These are phyloP conservation scores for Elysia crispata DNA, from an alignment of 2,888 invertebrate species.

Conservation along the genomic window DNA sequence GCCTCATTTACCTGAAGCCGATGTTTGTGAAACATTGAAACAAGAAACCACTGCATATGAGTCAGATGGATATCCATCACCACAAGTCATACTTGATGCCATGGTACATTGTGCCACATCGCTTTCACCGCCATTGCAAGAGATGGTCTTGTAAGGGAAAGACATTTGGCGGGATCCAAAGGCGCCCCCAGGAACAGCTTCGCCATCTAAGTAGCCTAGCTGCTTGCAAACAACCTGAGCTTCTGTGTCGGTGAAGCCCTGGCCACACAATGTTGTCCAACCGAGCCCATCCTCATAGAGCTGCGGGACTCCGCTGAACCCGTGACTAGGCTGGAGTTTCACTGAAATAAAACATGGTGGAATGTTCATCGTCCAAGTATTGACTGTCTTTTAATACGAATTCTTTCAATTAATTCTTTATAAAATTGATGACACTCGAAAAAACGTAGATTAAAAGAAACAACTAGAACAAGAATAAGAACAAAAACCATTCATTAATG, in stretches of 20 bases:
- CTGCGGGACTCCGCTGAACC: slow-evolving; percentile 50
- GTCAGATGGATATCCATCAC: slow-evolving; percentile 48
- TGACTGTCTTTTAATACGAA: no score
- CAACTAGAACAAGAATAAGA: no score
- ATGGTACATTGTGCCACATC: slow-evolving; percentile 52
- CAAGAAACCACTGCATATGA: slow-evolving; percentile 64
- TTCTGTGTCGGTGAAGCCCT: slow-evolving; percentile 57
- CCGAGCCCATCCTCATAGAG: slow-evolving; percentile 28
- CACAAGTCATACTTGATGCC: background rate
- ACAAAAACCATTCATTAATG: no score
- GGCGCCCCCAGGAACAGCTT: slow-evolving; percentile 41
- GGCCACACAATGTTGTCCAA: slow-evolving; percentile 59
- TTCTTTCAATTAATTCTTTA: no score
- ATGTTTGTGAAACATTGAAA: slow-evolving; percentile 55
- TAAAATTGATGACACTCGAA: no score
- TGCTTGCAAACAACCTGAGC: slow-evolving; percentile 64
- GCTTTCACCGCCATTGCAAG: slow-evolving; percentile 64
- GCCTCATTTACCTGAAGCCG: no score
- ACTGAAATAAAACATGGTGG: slow-evolving; percentile 42
- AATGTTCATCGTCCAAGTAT: no score
- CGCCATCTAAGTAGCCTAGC: slow-evolving; percentile 76
- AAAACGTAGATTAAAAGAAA: no score
- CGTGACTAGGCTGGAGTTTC: slow-evolving; percentile 48
- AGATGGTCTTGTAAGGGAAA: slow-evolving; percentile 48
- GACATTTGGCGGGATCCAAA: slow-evolving; percentile 32